phyloP scores from a whole-genome alignment of 2,888 invertebrate species.

The Hipparchia semele region DNA sequence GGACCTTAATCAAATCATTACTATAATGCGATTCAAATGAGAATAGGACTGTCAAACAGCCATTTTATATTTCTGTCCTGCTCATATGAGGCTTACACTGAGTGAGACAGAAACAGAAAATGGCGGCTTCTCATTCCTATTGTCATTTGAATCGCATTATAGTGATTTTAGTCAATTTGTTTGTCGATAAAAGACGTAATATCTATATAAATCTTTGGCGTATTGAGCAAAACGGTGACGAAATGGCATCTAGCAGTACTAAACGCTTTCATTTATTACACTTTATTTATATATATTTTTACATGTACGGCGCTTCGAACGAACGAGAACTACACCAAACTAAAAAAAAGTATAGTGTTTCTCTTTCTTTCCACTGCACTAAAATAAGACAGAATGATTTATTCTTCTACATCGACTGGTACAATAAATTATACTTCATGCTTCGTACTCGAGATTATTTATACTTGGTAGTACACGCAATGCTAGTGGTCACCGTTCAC shows the following conservation, averaged over 20 bases:
- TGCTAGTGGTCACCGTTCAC: too few relatives aligned
- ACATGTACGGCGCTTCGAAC: slow-evolving; percentile 33
- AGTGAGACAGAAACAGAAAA: too few relatives aligned
- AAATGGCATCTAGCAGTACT: slow-evolving; percentile 65
- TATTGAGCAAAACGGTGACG: slow-evolving; percentile 72
- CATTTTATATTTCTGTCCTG: too few relatives aligned
- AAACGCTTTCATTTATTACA: slow-evolving; percentile 54
- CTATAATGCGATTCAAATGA: too few relatives aligned
- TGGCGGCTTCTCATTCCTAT: too few relatives aligned
- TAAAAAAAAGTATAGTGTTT: neutral
- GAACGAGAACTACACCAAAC: neutral
- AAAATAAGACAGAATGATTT: neutral
- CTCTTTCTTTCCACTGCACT: neutral
- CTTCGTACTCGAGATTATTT: too few relatives aligned
- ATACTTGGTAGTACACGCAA: too few relatives aligned
- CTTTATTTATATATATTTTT: slow-evolving; percentile 38
- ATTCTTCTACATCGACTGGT: too few relatives aligned
- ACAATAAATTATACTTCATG: too few relatives aligned
- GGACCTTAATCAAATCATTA: neutral
- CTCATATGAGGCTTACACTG: too few relatives aligned
- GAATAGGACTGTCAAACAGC: too few relatives aligned
- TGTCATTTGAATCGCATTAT: too few relatives aligned
- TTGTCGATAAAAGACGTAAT: neutral
- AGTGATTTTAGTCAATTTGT: neutral
- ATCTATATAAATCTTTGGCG: slow-evolving; percentile 68